Conservation (phyloP, 2,888 invertebrate genomes). For the Blomia tropicalis region DNA sequence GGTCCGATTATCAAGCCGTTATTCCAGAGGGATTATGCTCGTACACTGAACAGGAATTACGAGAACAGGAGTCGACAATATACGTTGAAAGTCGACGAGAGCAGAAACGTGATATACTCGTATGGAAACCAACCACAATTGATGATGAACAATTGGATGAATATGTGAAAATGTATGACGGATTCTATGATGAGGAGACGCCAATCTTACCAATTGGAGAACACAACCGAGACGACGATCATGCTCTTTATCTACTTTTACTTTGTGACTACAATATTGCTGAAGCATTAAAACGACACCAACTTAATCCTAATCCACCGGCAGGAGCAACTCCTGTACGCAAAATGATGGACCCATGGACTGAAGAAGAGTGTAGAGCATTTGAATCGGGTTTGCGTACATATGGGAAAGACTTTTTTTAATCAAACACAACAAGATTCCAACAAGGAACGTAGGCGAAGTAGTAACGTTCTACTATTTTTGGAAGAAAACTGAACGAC, state of each 20-base stretch:
- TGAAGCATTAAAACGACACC: slow-evolving; percentile 65
- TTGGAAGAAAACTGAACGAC: slow-evolving; percentile 97
- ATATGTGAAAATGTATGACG: background rate
- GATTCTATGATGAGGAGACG: slow-evolving; percentile 8
- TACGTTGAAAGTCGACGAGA: slow-evolving; percentile 45
- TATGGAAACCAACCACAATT: slow-evolving; percentile 64
- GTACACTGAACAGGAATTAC: slow-evolving; percentile 61
- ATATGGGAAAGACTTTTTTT: slow-evolving; percentile 91
- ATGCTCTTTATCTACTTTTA: slow-evolving; percentile 66
- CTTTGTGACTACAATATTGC: slow-evolving; percentile 91
- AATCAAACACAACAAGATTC: slow-evolving; percentile 77
- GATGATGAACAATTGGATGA: slow-evolving; percentile 33
- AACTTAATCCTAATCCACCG: slow-evolving; percentile 49
- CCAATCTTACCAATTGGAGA: slow-evolving; percentile 43
- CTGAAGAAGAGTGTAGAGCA: slow-evolving; percentile 87
- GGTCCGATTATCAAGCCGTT: slow-evolving; percentile 76
- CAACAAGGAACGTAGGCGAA: slow-evolving; percentile 85
- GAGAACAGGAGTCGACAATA: too few species aligned
- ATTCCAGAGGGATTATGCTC: slow-evolving; percentile 79
- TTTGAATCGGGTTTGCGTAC: slow-evolving; percentile 86
- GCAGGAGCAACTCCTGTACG: slow-evolving; percentile 33
- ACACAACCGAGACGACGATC: slow-evolving; percentile 53
- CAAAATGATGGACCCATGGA: slow-evolving; percentile 73
- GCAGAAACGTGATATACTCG: slow-evolving; percentile 80
- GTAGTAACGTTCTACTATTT: slow-evolving; percentile 74